Base-by-base conservation (phyloP, 2,797 vertebrate genomes). In the Somateria mollissima region DNA sequence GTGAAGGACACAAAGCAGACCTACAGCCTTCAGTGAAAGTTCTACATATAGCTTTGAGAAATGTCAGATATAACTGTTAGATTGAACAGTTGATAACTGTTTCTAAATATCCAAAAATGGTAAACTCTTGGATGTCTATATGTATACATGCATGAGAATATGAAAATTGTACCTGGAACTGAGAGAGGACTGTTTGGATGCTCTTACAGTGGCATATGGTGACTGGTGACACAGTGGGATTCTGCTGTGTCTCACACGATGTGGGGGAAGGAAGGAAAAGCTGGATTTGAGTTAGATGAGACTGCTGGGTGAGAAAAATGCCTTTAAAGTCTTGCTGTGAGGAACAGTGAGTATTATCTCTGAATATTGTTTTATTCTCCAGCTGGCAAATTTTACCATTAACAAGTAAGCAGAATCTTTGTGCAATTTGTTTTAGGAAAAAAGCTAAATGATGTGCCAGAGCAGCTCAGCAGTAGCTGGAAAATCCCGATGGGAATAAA, bases 1-100 rank as follows among this genome's bases (percentile, higher is more conserved):
- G 74, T 99, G 66, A 97, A 95, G 71, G 98, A 98, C 85, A 89
- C 78, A 4, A 98, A 98, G 90, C 98, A 98, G 90, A 99, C 97
- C 6, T 99, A 99, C 56, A 97, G 97, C 90, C 98, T 99, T 19
- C 99, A 99, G 94, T 99, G 95, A 98, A 51, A 11, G 80, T 21
- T 36, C 74, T n/a, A 3, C 5, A 4, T 32, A 0, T 7, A 17
- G 7, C 64, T 32, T 43, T 12, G 71, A 39, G 37, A 91, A 53
- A 13, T 13, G 16, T 36, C n/a, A 17, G 3, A 7, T 34, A 25
- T 12, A 39, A 51, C 39, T 39, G 28, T 56, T 36, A 7, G 2
- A 0, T 57, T 32, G n/a, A 36, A 45, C 39, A 62, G 51, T 41
- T 88, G 73, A 8, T 7, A 57, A 57, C 14, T 49, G n/a, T 34